phyloP scores from a whole-genome alignment of 2,113 vertebrate species.

The Eleginops maclovinus region DNA sequence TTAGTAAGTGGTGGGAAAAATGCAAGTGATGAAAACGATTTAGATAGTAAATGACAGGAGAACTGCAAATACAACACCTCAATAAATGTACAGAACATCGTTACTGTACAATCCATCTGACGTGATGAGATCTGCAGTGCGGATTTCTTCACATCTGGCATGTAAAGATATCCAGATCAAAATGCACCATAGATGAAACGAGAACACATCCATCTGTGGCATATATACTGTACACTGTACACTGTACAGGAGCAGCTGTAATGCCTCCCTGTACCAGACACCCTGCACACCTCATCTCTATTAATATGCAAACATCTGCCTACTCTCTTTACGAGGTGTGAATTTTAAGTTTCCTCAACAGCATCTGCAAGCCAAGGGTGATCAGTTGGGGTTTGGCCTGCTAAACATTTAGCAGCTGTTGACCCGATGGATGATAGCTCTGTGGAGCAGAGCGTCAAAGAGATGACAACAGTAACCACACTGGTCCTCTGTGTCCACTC shows the following conservation, averaged over 20 bases:
- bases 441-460: conserved; percentile 51
- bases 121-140: conserved; percentile 16
- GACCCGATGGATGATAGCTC: conserved; percentile 62
- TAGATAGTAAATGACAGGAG: too few relatives aligned
- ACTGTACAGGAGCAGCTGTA: conserved; percentile 69
- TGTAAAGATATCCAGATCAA: conserved; percentile 50
- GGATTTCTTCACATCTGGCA: conserved; percentile 30
- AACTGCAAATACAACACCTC: neutral
- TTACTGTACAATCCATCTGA: neutral
- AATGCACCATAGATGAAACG: conserved; percentile 66
- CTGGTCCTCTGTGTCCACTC: conserved; percentile 65
- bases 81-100: neutral
- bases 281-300: conserved; percentile 57
- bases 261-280: conserved; percentile 53
- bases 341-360: conserved; percentile 66
- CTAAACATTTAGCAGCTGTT: conserved; percentile 79
- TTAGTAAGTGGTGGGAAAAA: too few relatives aligned
- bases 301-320: conserved; percentile 84
- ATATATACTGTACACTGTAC: conserved; percentile 44
- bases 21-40: too few relatives aligned
- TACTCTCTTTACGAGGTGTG: conserved; percentile 65
- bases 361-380: conserved; percentile 69
- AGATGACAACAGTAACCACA: conserved; percentile 62
- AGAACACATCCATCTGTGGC: conserved; percentile 62
- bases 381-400: conserved; percentile 63